These are phyloP conservation scores for Drosophila lacicola DNA, from an alignment of 2,888 invertebrate genomes.

Conservation along the genomic window DNA sequence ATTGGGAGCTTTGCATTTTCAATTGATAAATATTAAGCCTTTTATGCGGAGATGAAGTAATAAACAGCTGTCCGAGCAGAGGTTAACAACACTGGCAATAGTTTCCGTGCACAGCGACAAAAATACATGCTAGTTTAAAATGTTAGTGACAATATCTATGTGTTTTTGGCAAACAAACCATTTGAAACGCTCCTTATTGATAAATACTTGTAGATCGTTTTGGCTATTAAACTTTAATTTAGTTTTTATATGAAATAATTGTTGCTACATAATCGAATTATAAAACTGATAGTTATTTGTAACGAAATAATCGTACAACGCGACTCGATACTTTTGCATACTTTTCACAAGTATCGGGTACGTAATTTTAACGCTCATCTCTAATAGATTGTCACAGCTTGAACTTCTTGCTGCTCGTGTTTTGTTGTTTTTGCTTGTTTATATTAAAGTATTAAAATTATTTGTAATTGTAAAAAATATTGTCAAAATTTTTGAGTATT, in stretches of 20 bases:
- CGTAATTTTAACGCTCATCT: constrained; percentile 5
- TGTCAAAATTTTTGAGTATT: constrained; percentile 11
- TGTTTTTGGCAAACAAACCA: not conserved
- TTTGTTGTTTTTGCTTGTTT: constrained; percentile 66
- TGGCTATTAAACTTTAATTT: not conserved
- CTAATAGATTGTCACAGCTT: constrained; percentile 27
- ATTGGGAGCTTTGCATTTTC: constrained; percentile 74
- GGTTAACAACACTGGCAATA: constrained; percentile 24
- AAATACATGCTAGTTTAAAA: constrained; percentile 15
- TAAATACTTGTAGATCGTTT: not conserved
- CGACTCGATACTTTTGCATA: not conserved
- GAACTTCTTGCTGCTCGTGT: constrained; percentile 60
- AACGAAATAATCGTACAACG: not conserved
- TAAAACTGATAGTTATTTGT: constrained; percentile 1
- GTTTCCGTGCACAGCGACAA: not conserved
- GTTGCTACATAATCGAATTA: not conserved
- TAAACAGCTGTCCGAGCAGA: constrained; percentile 58
- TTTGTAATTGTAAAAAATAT: constrained; percentile 22
- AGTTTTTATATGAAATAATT: not conserved
- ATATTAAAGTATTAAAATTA: constrained; percentile 43
- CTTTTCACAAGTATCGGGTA: constrained; percentile 2
- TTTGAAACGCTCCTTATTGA: not conserved
- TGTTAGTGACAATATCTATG: not conserved
- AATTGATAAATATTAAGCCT: constrained; percentile 20
- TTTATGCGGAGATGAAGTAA: constrained; percentile 71